A percentile compares a stretch with the other conserved stretches of the same genome.
phyloP scores from a whole-genome alignment of 2,113 vertebrate species.

The Bagarius yarrelli region DNA sequence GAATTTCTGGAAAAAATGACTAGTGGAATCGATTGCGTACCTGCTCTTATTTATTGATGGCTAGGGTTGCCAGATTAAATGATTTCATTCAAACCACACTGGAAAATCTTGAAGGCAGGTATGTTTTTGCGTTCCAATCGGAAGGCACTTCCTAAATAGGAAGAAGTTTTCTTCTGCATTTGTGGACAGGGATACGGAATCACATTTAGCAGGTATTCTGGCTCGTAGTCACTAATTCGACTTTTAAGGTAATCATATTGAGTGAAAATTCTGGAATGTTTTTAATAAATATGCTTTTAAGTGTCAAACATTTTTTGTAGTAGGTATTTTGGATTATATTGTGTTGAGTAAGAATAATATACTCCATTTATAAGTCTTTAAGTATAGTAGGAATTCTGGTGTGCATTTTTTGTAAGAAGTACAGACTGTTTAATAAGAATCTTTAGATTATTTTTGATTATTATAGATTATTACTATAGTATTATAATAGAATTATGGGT shows the following conservation, averaged over 20 bases:
- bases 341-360: too few species aligned
- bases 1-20: not conserved
- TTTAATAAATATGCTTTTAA: not conserved
- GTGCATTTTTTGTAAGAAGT: too few species aligned
- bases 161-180: not conserved
- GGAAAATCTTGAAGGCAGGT: not conserved
- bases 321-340: not conserved
- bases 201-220: not conserved
- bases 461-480: too few species aligned
- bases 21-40: not conserved
- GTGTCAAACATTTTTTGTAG: not conserved
- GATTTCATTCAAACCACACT: not conserved
- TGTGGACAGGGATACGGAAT: not conserved
- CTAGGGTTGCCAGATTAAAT: not conserved
- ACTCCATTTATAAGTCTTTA: too few species aligned
- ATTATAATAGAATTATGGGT: too few species aligned
- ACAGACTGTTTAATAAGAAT: too few species aligned
- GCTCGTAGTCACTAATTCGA: too few species aligned
- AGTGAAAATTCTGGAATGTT: not conserved
- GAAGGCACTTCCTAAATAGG: not conserved
- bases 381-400: too few species aligned
- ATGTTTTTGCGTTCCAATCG: not conserved
- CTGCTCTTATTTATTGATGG: not conserved
- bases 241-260: not conserved
- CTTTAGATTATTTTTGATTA: too few species aligned